Base-by-base conservation (phyloP, 1,140 invertebrate genomes). In the Rhyacophila brunnea region DNA sequence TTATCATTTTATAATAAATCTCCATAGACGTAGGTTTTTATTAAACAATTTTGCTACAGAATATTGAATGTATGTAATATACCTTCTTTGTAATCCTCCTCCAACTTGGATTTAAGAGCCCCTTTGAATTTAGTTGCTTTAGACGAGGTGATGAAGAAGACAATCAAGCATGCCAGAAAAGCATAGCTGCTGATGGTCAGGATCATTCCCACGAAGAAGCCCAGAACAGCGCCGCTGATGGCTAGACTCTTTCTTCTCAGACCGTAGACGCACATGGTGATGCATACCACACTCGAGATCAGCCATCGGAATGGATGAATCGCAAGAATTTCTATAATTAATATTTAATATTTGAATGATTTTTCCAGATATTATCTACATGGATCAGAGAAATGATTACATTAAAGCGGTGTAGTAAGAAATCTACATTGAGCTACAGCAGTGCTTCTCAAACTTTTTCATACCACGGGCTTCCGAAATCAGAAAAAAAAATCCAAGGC, bases 11-110 rank as follows among this genome's bases (percentile, higher is more conserved):
- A n/a, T n/a, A n/a, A n/a, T n/a, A n/a, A n/a, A n/a, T n/a, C n/a
- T n/a, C n/a, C n/a, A n/a, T n/a, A n/a, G n/a, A n/a, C n/a, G n/a
- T n/a, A n/a, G n/a, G n/a, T n/a, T n/a, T n/a, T n/a, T n/a, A n/a
- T n/a, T n/a, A n/a, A n/a, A n/a, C n/a, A n/a, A n/a, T n/a, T n/a
- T n/a, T n/a, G n/a, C n/a, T n/a, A n/a, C n/a, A n/a, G n/a, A n/a
- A n/a, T n/a, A n/a, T n/a, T n/a, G n/a, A 32, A 49, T 42, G 32
- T 4, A 43, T n/a, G 17, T 23, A 32, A 35, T 42, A 45, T 71
- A 85, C 89, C 90, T 81, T 93, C 89, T 74, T 91, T 93, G 66
- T 87, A 91, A 66, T 93, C 86, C 38, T 80, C 79, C 72, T 95
- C 92, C 47, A 93, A 68, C 66, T 86, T 87, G 35, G 73, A 80